Conservation (phyloP, 2,888 invertebrate genomes). For the Trichogramma dendrolimi region DNA sequence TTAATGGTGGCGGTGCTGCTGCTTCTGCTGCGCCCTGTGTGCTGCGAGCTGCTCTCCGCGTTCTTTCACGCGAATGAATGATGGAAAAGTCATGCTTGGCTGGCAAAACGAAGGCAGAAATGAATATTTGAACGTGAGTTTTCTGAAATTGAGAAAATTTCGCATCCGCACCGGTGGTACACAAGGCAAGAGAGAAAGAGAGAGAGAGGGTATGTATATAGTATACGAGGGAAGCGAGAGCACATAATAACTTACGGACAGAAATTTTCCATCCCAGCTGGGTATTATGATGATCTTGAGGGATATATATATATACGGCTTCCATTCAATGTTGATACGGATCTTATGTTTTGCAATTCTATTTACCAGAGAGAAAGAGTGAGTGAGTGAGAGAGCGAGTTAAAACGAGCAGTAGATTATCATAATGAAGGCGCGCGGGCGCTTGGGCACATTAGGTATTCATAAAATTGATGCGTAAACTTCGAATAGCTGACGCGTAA, state of each 20-base stretch:
- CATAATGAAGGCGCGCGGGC: too few species aligned
- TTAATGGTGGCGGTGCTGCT: conserved; percentile 18
- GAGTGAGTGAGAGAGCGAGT: too few species aligned
- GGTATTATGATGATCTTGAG: conserved; percentile 26
- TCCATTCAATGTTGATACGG: conserved; percentile 12
- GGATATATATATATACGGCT: not conserved
- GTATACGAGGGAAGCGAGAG: conserved; percentile 20
- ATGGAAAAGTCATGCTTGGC: conserved; percentile 23
- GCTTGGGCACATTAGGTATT: too few species aligned
- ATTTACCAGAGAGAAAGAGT: not conserved
- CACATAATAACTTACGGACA: conserved; percentile 20
- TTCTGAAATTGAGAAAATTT: conserved; percentile 30
- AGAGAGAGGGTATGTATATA: not conserved
- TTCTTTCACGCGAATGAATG: conserved; percentile 3
- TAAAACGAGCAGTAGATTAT: too few species aligned
- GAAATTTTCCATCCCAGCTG: conserved; percentile 18
- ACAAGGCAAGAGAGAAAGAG: too few species aligned
- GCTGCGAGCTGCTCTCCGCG: not conserved
- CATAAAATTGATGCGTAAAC: too few species aligned
- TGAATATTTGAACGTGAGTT: conserved; percentile 21
- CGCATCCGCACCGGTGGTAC: not conserved
- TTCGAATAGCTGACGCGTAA: too few species aligned
- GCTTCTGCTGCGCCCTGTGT: not conserved
- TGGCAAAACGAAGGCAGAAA: conserved; percentile 7
- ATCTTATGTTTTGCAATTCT: conserved; percentile 9